A percentile compares a stretch with the other conserved stretches of the same genome.
Evolutionary conservation across 2,113 vertebrate genomes (phyloP).

Genomic region (Planiliza haematocheilus): DNA sequence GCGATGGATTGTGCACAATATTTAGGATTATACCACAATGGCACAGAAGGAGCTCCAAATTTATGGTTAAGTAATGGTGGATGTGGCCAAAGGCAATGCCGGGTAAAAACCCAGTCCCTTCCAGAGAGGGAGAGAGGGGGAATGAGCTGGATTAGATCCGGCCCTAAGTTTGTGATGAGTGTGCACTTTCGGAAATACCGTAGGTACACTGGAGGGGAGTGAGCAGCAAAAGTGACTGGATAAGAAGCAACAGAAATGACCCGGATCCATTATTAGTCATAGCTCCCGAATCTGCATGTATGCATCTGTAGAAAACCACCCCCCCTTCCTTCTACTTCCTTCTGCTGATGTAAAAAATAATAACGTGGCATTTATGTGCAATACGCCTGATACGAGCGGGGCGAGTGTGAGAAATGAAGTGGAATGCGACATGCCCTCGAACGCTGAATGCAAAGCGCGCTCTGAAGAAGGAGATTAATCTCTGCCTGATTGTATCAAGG

Average conservation of each 20-base stretch:
- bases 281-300: slow-evolving; percentile 30
- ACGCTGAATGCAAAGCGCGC: slow-evolving; percentile 40
- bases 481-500: slow-evolving; percentile 53
- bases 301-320: slow-evolving; percentile 12
- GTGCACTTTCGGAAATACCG: slow-evolving; percentile 52
- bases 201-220: slow-evolving; percentile 48
- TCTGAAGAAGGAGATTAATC: slow-evolving; percentile 57
- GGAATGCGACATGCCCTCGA: slow-evolving; percentile 23
- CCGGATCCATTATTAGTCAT: slow-evolving; percentile 69
- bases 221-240: slow-evolving; percentile 57
- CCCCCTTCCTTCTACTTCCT: neutral
- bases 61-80: slow-evolving; percentile 48
- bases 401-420: slow-evolving; percentile 38
- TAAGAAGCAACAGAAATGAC: slow-evolving; percentile 61
- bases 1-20: slow-evolving; percentile 40
- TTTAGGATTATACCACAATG: slow-evolving; percentile 51
- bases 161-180: slow-evolving; percentile 65
- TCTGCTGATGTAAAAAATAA: slow-evolving; percentile 28
- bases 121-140: slow-evolving; percentile 34
- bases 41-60: slow-evolving; percentile 33
- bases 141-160: slow-evolving; percentile 59
- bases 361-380: slow-evolving; percentile 34
- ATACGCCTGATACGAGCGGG: slow-evolving; percentile 16
- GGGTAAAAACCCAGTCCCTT: slow-evolving; percentile 42
- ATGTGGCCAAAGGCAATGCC: slow-evolving; percentile 38